These are phyloP conservation scores for Mustelus asterias DNA, from an alignment of 2,113 vertebrate genomes.

Conservation along the genomic window DNA sequence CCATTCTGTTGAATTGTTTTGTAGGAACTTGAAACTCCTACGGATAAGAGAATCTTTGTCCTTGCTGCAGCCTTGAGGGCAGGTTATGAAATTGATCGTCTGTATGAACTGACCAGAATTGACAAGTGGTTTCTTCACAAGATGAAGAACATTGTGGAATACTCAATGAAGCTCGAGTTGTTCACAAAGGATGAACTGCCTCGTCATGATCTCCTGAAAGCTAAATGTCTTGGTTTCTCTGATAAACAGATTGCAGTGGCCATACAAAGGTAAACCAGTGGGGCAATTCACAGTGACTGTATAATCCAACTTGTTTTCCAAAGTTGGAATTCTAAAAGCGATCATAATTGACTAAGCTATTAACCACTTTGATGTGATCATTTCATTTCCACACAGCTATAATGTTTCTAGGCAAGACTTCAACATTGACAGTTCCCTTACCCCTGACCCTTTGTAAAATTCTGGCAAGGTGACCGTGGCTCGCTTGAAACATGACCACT, in stretches of 20 bases:
- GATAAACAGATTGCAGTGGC: slow-evolving; percentile 93
- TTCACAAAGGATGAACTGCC: slow-evolving; percentile 71
- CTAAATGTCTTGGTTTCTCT: slow-evolving; percentile 91
- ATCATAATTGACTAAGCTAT: neutral
- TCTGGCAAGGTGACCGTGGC: neutral
- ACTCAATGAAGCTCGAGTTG: slow-evolving; percentile 65
- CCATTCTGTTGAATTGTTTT: neutral
- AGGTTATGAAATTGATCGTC: slow-evolving; percentile 78
- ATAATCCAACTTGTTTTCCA: neutral
- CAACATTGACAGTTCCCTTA: neutral
- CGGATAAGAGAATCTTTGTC: slow-evolving; percentile 92
- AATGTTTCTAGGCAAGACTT: neutral
- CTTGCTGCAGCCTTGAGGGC: slow-evolving; percentile 77
- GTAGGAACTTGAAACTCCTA: slow-evolving; percentile 88
- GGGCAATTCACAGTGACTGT: neutral
- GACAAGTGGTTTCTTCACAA: slow-evolving; percentile 96
- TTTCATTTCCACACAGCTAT: neutral
- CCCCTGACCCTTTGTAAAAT: neutral
- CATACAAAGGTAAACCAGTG: slow-evolving; percentile 71
- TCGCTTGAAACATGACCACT: neutral
- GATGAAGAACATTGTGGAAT: slow-evolving; percentile 86
- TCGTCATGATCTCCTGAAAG: slow-evolving; percentile 63
- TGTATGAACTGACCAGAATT: slow-evolving; percentile 88
- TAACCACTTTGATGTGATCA: neutral
- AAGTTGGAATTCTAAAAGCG: neutral